Base-by-base conservation (phyloP, 2,888 invertebrate genomes). In the Cheilosia soror region DNA sequence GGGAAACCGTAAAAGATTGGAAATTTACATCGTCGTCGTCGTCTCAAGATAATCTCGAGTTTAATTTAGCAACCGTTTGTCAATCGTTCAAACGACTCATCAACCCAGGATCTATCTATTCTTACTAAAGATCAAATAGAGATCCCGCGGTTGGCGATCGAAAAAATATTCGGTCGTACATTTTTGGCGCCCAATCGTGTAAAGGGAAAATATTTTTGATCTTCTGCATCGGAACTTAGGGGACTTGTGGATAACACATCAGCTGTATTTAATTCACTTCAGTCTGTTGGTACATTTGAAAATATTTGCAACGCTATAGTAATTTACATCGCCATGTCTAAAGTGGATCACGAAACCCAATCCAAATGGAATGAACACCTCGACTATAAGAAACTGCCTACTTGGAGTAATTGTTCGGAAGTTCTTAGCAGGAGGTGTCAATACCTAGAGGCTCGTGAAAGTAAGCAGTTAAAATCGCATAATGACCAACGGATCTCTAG, bases 261-360 rank as follows among this genome's bases (percentile, higher is more conserved):
- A 20, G 20, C 20, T 20, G 20, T 20, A 7, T 40, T 49, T 31
- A 73, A 33, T 57, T 62, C 9, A 0, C 51, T 51, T 7, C 33
- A 29, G 27, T 53, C 68, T 37, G 37, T 78, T 55, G 57, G 57
- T 25, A 58, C 58, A 6, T 49, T 40, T 9, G 60, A 73, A 58
- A 63, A 84, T n/a, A 75, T 84, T 20, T 47, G 53, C 7, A 72
- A 66, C n/a, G 51, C 71, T 9, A 27, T 77, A 7, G 31, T 71
- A 9, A 57, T 82, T 11, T 47, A 71, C 15, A 40, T 82, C 11
- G 57, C 53, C 5, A 44, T 58, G 37, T 53, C 69, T 25, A 75
- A 72, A 6, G 63, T 77, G 3, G 78, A 78, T 58, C 6, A n/a
- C 2, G 66, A 62, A 20, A 47, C 57, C 0, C 57, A 44, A 37